Conservation (phyloP, 2,113 vertebrate genomes). For the Bos indicus region DNA sequence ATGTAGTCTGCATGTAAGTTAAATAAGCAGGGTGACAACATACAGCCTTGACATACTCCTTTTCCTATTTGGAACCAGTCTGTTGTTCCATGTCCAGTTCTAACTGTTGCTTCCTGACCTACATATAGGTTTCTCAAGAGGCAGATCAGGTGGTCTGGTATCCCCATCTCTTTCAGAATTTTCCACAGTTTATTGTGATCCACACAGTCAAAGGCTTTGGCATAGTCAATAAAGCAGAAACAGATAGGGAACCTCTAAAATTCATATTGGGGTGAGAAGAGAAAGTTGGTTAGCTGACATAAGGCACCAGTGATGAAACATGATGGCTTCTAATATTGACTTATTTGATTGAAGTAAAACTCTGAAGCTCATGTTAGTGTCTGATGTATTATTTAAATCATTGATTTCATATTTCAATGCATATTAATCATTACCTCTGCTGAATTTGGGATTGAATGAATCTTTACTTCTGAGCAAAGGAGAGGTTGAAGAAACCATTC, state of each 20-base stretch:
- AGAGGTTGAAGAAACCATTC: neutral
- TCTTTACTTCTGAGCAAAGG: neutral
- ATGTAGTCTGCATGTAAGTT: too few species aligned
- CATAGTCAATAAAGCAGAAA: neutral
- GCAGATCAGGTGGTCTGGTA: too few species aligned
- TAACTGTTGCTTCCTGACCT: too few species aligned
- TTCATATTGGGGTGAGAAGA: neutral
- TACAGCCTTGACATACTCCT: too few species aligned
- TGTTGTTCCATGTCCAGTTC: too few species aligned
- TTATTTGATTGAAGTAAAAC: conserved; percentile 8
- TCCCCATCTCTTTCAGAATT: neutral
- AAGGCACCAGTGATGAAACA: neutral
- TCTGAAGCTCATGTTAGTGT: neutral
- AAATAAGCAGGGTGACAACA: too few species aligned
- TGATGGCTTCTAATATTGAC: neutral
- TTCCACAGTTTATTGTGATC: neutral
- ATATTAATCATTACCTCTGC: neutral
- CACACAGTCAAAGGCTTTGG: neutral
- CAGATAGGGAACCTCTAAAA: neutral
- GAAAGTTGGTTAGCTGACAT: neutral
- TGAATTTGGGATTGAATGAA: neutral
- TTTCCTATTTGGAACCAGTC: too few species aligned
- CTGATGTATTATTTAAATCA: neutral
- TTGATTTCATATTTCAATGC: neutral
- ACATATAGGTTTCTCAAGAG: too few species aligned